Evolutionary conservation across 2,113 vertebrate species (phyloP).

Genomic region (Glaucidium brasilianum): DNA sequence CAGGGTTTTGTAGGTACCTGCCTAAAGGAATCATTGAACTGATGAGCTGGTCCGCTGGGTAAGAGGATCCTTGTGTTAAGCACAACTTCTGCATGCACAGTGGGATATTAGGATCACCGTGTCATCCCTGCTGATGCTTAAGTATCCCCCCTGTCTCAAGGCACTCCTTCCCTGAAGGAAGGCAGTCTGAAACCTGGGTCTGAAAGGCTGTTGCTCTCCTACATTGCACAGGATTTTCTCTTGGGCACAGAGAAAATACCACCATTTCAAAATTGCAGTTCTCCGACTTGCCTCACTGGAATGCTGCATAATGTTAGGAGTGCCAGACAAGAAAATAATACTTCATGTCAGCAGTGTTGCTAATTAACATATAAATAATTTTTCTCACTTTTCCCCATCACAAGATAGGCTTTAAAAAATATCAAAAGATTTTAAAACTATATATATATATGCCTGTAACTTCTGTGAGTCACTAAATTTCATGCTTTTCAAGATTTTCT

Average conservation of each 20-base stretch:
- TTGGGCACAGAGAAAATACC: not conserved
- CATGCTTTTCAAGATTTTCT: conserved; percentile 12
- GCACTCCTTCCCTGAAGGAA: not conserved
- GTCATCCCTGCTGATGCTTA: not conserved
- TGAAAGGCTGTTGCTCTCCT: not conserved
- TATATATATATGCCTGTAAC: not conserved
- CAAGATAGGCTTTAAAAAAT: not conserved
- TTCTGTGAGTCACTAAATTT: not conserved
- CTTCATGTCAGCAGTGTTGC: not conserved
- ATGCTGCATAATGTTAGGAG: not conserved
- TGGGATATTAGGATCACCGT: not conserved
- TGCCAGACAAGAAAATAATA: not conserved
- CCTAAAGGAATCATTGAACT: not conserved
- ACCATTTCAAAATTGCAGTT: not conserved
- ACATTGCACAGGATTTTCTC: not conserved
- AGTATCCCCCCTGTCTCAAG: not conserved
- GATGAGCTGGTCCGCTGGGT: not conserved
- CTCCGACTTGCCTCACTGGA: not conserved
- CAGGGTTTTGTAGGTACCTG: not conserved
- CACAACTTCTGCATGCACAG: fast-evolving
- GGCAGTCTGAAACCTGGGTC: not conserved
- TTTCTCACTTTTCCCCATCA: not conserved
- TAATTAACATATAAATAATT: not conserved
- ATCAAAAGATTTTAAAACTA: not conserved
- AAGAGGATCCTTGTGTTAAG: not conserved